phyloP scores from a whole-genome alignment of 2,113 vertebrate species.

The Nipponia nippon region DNA sequence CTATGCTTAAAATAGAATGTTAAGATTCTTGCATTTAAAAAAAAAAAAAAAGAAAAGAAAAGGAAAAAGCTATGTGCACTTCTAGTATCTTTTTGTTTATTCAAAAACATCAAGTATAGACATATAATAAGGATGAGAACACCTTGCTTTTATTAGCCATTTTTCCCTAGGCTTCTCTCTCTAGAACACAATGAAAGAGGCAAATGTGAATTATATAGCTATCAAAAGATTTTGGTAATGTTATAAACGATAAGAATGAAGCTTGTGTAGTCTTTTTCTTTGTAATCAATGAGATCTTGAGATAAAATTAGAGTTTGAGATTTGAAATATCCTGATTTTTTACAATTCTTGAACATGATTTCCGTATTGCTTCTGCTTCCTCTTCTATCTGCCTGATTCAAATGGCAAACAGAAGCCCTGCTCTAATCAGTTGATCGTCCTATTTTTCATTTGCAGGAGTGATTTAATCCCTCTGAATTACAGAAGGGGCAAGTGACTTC shows the following conservation, averaged over 20 bases:
- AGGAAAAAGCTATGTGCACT: neutral
- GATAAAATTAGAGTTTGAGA: neutral
- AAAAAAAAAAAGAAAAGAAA: neutral
- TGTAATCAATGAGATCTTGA: neutral
- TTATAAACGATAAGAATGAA: neutral
- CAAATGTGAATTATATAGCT: neutral
- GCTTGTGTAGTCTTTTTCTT: neutral
- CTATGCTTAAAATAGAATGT: neutral
- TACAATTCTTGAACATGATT: neutral
- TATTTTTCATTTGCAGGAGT: conserved; percentile 27
- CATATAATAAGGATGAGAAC: neutral
- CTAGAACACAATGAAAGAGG: neutral
- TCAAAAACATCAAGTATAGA: neutral
- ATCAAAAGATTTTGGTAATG: neutral
- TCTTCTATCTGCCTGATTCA: neutral
- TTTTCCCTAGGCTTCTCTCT: neutral
- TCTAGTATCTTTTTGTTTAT: neutral
- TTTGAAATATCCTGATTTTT: neutral
- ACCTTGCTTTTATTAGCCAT: neutral
- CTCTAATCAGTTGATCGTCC: neutral
- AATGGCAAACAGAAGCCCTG: neutral
- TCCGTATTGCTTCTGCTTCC: neutral
- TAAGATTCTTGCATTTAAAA: neutral
- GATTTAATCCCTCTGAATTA: conserved; percentile 30
- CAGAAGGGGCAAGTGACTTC: neutral